Evolutionary conservation across 2,797 vertebrate species (phyloP).

Genomic region (Fistularia tabacaria): DNA sequence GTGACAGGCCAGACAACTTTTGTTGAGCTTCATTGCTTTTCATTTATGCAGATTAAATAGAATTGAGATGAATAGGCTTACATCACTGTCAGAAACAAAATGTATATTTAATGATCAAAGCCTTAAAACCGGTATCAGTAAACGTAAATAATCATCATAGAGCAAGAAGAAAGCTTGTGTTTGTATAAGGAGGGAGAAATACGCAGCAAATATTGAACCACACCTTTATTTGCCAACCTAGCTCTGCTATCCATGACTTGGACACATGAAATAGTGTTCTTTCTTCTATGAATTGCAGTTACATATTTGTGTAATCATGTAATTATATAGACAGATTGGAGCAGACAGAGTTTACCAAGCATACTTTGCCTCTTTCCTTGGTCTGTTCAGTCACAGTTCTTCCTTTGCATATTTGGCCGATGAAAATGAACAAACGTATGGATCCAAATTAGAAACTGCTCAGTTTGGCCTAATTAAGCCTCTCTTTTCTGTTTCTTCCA

Average conservation of each 20-base stretch:
- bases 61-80: too few species aligned
- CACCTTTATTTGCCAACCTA: conserved; percentile 73
- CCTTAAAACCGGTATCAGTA: background rate
- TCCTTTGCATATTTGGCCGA: conserved; percentile 36
- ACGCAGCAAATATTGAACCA: conserved; percentile 71
- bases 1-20: too few species aligned
- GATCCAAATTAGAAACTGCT: conserved; percentile 40
- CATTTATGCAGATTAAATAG: too few species aligned
- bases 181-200: conserved; percentile 78
- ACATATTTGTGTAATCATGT: conserved; percentile 27
- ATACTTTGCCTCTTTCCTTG: conserved; percentile 7
- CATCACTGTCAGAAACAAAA: too few species aligned
- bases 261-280: conserved; percentile 33
- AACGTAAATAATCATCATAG: conserved; percentile 53
- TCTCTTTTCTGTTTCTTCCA: conserved; percentile 43
- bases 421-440: conserved; percentile 16
- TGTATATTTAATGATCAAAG: background rate
- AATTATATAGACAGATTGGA: conserved; percentile 4
- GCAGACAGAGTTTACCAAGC: conserved; percentile 3
- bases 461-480: conserved; percentile 33
- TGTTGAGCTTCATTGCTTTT: too few species aligned
- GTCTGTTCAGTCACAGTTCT: conserved; percentile 29
- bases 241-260: conserved; percentile 57
- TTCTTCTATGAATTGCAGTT: conserved; percentile 26
- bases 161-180: conserved; percentile 54